Evolutionary conservation across 2,888 invertebrate species (phyloP).

Genomic region (Drosophila pseudotalamancana): DNA sequence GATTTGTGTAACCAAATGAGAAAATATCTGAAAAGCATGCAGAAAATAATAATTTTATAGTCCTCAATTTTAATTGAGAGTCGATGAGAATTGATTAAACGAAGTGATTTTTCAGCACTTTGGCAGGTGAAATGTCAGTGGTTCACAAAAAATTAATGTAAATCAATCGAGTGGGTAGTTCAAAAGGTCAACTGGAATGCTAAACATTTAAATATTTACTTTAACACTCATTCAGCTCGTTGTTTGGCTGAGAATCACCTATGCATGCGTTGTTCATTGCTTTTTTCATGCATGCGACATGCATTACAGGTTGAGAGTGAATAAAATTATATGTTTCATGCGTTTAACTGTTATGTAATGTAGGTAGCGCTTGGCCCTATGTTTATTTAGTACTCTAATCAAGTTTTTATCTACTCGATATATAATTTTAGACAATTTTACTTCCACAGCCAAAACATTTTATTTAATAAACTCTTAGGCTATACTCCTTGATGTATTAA

Average conservation of each 20-base stretch:
- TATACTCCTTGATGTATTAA: no score
- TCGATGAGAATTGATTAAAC: background rate
- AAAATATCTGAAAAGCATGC: slow-evolving; percentile 29
- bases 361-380: no score
- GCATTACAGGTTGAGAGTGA: no score
- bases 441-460: no score
- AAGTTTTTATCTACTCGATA: no score
- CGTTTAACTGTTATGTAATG: no score
- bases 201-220: background rate
- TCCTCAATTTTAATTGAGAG: slow-evolving; percentile 11
- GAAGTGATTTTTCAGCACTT: background rate
- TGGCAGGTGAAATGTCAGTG: background rate
- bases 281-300: background rate
- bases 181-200: background rate
- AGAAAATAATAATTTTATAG: slow-evolving; percentile 35
- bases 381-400: no score
- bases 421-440: no score
- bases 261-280: background rate
- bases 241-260: background rate
- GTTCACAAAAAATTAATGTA: no score
- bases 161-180: background rate
- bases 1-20: slow-evolving; percentile 55
- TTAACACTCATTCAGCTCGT: background rate
- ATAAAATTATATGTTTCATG: no score
- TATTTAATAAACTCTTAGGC: no score